phyloP scores from a whole-genome alignment of 2,888 invertebrate species.

The Ormyrus labotus region DNA sequence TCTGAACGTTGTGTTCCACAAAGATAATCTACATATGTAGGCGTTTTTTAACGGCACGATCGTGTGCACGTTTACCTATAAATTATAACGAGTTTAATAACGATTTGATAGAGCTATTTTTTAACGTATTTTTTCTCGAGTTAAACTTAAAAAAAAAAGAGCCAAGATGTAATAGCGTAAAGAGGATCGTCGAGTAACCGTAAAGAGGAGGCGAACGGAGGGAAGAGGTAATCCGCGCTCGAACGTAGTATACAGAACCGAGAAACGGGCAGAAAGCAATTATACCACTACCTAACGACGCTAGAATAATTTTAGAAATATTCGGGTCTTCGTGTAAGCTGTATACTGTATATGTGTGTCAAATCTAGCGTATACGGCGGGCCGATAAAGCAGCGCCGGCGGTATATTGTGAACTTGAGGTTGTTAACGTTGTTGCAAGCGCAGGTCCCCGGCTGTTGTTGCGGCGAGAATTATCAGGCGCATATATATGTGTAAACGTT shows the following conservation, averaged over 20 bases:
- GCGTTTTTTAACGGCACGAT: slow-evolving; percentile 10
- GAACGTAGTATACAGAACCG: neutral
- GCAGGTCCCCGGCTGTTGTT: slow-evolving; percentile 52
- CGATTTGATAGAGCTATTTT: slow-evolving; percentile 41
- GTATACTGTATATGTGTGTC: neutral
- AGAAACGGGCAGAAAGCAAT: slow-evolving; percentile 18
- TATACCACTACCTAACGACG: slow-evolving; percentile 1
- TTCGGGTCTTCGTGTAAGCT: slow-evolving; percentile 14
- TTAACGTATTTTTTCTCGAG: slow-evolving; percentile 34
- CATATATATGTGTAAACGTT: no score
- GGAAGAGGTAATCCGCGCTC: slow-evolving; percentile 6
- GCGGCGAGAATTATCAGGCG: neutral
- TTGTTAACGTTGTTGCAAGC: slow-evolving; percentile 65
- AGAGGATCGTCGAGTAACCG: neutral
- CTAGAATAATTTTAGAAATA: slow-evolving; percentile 3
- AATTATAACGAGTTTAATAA: slow-evolving; percentile 37
- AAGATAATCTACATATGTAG: neutral
- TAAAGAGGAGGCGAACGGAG: neutral
- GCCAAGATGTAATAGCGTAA: no score
- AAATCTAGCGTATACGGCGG: neutral
- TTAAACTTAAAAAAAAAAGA: slow-evolving; percentile 1
- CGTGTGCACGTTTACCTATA: slow-evolving; percentile 14
- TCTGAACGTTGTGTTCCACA: neutral
- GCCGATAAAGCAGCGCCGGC: neutral
- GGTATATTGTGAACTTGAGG: slow-evolving; percentile 59